Percentiles rank a stretch among this genome's conserved stretches.
phyloP scores from a whole-genome alignment of 2,113 vertebrate species.

The Lophius piscatorius region DNA sequence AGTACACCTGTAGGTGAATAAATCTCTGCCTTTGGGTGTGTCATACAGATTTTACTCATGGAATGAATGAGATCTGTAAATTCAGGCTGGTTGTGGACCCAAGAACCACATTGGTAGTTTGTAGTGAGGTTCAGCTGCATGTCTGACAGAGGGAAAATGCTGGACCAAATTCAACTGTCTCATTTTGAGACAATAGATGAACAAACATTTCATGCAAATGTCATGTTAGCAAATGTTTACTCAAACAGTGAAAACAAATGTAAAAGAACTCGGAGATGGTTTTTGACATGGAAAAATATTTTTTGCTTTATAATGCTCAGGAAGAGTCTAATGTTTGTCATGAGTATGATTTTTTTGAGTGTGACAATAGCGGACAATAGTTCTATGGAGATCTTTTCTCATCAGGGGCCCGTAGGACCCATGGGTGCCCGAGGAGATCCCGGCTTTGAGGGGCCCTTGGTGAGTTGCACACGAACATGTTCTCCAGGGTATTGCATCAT shows the following conservation, averaged over 20 bases:
- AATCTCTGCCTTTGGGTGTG: too few relatives aligned
- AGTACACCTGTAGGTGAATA: too few relatives aligned
- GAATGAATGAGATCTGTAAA: too few relatives aligned
- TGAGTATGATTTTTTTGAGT: too few relatives aligned
- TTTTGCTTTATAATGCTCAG: too few relatives aligned
- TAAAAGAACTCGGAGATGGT: too few relatives aligned
- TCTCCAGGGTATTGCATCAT: conserved; percentile 7
- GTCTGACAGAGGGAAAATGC: neutral
- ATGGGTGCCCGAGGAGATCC: conserved; percentile 80
- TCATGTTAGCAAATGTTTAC: neutral
- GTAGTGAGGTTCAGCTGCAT: neutral
- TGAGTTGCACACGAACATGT: conserved; percentile 63
- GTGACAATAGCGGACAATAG: too few relatives aligned
- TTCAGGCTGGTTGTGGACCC: too few relatives aligned
- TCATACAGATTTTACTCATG: too few relatives aligned
- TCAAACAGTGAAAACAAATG: neutral
- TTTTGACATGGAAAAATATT: neutral
- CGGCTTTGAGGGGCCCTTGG: conserved; percentile 84
- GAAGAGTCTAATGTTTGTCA: too few relatives aligned
- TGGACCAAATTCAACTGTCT: neutral
- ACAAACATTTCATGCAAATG: neutral
- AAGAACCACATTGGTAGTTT: neutral
- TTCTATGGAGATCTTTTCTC: neutral
- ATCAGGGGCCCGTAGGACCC: conserved; percentile 80
- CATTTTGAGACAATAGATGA: neutral